Evolutionary conservation across 2,113 vertebrate species (phyloP), one percentile per base, ranked within the genome.

Genomic region (Thalassarche chlororhynchos): DNA sequence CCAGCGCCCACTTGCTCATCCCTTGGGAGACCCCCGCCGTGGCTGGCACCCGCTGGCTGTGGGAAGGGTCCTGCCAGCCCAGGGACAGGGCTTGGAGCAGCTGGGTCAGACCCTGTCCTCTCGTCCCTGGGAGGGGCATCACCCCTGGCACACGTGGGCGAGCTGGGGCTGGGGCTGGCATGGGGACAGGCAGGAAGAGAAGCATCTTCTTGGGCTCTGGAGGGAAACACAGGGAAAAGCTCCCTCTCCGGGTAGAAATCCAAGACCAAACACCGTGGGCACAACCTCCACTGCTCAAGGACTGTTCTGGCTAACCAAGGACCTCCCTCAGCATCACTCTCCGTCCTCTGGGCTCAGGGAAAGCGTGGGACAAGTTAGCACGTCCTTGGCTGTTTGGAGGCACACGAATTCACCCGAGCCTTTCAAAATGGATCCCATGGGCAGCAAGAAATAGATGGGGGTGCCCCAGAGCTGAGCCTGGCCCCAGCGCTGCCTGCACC

Each of bases 141-240:
- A 40, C 12, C 18, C n/a, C 40, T 46, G 42, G 57, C 47, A 10
- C 0, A 1, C 0, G 1, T 84, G 52, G 62, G 57, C 1, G 1
- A 60, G n/a, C 34, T 36, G 64, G 20, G 18, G 16, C 34, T 16
- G 68, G 57, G 40, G 49, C 40, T 85, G 64, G 44, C n/a, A 3
- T 10, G 24, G 40, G 58, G 44, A 25, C 2, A 8, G 25, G 14
- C 47, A 49, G 9, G 24, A 40, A 28, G 4, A 47, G 24, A 34
- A 83, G 17, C 5, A 12, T 8, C 44, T 65, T 47, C n/a, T 75
- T 17, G 28, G 17, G 32, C 31, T 82, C 55, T 9, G 2, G 46
- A 66, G 42, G 38, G 28, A 57, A 34, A 26, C 13, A 6, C 21
- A 69, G 60, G 47, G 29, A 23, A 25, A 82, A 86, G 6, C 9